Conservation (phyloP, 1,140 invertebrate genomes). For the Mizuhopecten yessoensis region DNA sequence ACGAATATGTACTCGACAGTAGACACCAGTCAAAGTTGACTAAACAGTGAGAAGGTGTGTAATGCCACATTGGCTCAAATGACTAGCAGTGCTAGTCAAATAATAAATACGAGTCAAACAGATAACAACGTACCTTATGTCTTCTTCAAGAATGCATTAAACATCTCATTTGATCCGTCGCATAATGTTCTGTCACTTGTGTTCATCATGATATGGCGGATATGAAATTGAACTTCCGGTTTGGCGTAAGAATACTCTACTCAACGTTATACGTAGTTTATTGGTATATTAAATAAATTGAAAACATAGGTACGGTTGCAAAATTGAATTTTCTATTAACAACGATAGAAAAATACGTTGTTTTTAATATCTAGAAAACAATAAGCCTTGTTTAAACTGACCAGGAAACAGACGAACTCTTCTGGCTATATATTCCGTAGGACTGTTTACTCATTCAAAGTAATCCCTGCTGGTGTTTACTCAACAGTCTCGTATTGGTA, state of each 20-base stretch:
- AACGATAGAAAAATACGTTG: too few species aligned
- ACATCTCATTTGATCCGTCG: not conserved
- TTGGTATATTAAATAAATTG: too few species aligned
- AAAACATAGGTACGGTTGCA: too few species aligned
- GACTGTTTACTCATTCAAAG: constrained; percentile 18
- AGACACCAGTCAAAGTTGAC: not conserved
- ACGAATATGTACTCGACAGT: not conserved
- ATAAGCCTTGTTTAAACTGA: too few species aligned
- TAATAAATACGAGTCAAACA: not conserved
- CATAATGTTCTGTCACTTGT: not conserved
- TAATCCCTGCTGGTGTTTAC: not conserved
- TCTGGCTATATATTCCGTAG: not conserved
- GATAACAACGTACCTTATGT: not conserved
- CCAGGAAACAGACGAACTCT: not conserved
- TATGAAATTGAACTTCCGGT: not conserved
- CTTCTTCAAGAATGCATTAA: not conserved
- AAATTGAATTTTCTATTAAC: too few species aligned
- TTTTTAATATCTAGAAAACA: too few species aligned
- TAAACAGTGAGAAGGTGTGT: not conserved
- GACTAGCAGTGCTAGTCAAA: not conserved
- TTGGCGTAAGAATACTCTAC: not conserved
- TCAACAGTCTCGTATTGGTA: too few species aligned
- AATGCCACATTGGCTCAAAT: not conserved
- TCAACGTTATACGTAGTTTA: too few species aligned
- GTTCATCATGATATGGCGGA: constrained; percentile 21